Evolutionary conservation across 2,888 invertebrate species (phyloP).

Genomic region (Ctena decussata): DNA sequence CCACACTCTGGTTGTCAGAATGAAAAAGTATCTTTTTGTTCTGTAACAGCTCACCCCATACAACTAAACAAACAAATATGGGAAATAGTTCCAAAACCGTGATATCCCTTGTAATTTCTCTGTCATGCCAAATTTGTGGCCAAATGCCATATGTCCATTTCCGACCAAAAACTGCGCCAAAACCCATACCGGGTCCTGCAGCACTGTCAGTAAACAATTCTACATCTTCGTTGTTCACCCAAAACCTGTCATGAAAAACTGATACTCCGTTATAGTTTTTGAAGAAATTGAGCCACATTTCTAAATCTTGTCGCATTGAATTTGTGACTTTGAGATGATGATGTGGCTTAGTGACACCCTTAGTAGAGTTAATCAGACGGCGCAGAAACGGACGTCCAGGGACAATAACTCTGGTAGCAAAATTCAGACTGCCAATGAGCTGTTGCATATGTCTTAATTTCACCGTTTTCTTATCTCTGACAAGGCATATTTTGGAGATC

Average conservation of each 20-base stretch:
- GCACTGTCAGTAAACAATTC: constrained; percentile 27
- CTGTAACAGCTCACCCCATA: constrained; percentile 19
- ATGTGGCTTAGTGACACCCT: not conserved
- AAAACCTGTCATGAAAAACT: not conserved
- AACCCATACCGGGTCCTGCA: constrained; percentile 3
- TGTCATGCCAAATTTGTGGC: constrained; percentile 18
- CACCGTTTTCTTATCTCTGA: too few species aligned
- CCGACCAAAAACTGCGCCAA: constrained; percentile 21
- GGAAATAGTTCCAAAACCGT: constrained; percentile 31
- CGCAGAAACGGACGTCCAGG: not conserved
- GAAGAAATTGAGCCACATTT: not conserved
- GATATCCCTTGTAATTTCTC: constrained; percentile 15
- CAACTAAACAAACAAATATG: constrained; percentile 9
- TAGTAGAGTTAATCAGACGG: not conserved
- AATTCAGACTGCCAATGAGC: too few species aligned
- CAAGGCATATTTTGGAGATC: too few species aligned
- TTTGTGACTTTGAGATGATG: not conserved
- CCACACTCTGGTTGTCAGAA: constrained; percentile 41
- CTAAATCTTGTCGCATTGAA: not conserved
- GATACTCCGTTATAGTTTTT: not conserved
- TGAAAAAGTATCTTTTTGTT: constrained; percentile 28
- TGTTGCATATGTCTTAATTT: too few species aligned
- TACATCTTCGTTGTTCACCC: constrained; percentile 9
- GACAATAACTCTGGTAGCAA: too few species aligned
- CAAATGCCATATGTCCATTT: constrained; percentile 22